phyloP scores from a whole-genome alignment of 1,140 invertebrate species.

The Scaptomyza pallida region DNA sequence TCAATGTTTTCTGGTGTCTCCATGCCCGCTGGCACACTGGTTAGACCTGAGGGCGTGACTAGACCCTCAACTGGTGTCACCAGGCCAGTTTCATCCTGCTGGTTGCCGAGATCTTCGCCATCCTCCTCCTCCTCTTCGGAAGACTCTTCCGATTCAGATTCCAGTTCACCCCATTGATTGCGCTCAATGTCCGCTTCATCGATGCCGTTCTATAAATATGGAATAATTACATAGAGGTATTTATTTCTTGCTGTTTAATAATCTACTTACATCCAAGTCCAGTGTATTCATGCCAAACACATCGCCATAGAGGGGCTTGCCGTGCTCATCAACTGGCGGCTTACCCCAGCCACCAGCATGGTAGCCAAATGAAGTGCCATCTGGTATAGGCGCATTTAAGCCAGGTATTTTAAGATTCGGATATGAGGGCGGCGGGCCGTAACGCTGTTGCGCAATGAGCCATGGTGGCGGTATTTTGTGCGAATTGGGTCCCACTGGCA shows the following conservation, averaged over 20 bases:
- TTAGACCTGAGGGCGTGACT: conserved; percentile 97
- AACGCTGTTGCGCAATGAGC: conserved; percentile 99
- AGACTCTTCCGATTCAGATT: conserved; percentile 97
- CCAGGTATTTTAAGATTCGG: conserved; percentile 98
- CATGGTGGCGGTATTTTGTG: conserved; percentile 98
- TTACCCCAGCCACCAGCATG: conserved; percentile 99
- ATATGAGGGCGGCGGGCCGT: conserved; percentile 99
- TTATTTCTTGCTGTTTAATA: background rate
- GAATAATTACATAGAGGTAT: conserved; percentile 1
- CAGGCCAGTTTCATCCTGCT: conserved; percentile 88
- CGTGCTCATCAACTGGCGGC: conserved; percentile 99
- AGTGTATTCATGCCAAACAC: conserved; percentile 94
- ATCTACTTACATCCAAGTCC: conserved; percentile 86
- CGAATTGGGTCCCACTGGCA: conserved; percentile 97
- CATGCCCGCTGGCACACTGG: conserved; percentile 96
- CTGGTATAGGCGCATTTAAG: conserved; percentile 96
- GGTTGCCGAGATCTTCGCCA: conserved; percentile 89
- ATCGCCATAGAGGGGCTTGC: conserved; percentile 99
- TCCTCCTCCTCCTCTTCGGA: conserved; percentile 93
- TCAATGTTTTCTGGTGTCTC: conserved; percentile 99
- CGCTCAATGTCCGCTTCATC: conserved; percentile 96
- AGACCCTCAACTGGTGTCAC: conserved; percentile 94
- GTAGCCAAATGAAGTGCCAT: conserved; percentile 99
- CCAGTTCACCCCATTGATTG: conserved; percentile 98
- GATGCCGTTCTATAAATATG: conserved; percentile 85